These are phyloP conservation scores for Orbicella faveolata DNA, from an alignment of 64 coral and sea anemone genomes.

Conservation along the genomic window DNA sequence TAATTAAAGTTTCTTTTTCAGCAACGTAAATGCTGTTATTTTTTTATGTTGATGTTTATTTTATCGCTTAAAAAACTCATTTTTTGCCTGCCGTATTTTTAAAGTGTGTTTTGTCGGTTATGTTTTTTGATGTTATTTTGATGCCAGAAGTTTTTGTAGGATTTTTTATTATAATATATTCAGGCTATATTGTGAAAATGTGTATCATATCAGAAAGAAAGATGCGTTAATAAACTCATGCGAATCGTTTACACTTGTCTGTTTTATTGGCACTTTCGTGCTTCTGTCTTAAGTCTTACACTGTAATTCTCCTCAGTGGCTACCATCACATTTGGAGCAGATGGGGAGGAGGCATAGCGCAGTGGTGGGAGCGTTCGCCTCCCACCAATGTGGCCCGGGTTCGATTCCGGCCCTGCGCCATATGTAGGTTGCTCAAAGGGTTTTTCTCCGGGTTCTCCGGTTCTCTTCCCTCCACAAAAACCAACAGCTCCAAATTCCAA, in stretches of 20 bases:
- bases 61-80: background rate
- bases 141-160: background rate
- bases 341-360: no score
- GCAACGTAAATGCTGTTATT: background rate
- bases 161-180: background rate
- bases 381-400: no score
- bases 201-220: background rate
- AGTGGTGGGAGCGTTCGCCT: no score
- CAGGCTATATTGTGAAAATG: background rate
- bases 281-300: background rate
- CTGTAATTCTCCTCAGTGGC: background rate
- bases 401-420: no score
- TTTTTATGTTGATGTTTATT: background rate
- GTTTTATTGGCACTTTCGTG: background rate
- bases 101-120: background rate
- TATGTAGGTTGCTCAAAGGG: no score
- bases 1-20: background rate
- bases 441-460: no score
- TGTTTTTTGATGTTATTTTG: background rate
- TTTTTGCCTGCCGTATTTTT: background rate
- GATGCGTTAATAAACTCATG: background rate
- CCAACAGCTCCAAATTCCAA: no score
- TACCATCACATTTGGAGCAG: no score
- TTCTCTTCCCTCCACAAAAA: no score
- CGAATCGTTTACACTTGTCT: background rate